Percentiles rank a stretch among this genome's conserved stretches.
phyloP scores from a whole-genome alignment of 2,888 invertebrate species.

The Bombylius discolor region DNA sequence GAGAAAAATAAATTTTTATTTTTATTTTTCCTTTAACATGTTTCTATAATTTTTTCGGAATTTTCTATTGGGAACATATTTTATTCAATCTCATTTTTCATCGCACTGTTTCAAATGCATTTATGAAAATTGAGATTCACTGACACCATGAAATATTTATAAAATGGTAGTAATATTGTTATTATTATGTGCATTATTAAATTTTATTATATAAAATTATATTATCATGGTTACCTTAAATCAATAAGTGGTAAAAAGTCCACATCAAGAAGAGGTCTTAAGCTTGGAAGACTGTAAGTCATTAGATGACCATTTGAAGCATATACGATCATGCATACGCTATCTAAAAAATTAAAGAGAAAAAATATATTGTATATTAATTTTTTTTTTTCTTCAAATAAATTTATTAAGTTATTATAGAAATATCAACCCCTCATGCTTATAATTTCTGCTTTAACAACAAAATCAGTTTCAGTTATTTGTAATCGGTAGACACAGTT shows the following conservation, averaged over 20 bases:
- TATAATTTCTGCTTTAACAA: conserved; percentile 87
- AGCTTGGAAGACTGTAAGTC: conserved; percentile 90
- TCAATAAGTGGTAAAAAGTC: conserved; percentile 90
- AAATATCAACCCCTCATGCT: conserved; percentile 63
- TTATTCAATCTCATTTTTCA: no score
- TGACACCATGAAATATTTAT: neutral
- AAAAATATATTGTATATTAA: neutral
- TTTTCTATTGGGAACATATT: no score
- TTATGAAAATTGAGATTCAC: no score
- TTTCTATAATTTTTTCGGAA: no score
- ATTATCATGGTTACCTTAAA: conserved; percentile 54
- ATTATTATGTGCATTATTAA: no score
- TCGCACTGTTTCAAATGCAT: no score
- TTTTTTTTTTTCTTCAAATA: no score
- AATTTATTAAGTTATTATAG: conserved; percentile 13
- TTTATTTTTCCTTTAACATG: no score
- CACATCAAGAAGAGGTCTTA: conserved; percentile 81
- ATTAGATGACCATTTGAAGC: conserved; percentile 87
- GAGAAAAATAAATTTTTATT: no score
- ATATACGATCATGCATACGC: conserved; percentile 88
- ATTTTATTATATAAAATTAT: neutral
- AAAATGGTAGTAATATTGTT: neutral
- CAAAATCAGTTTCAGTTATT: conserved; percentile 84
- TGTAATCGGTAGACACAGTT: conserved; percentile 88
- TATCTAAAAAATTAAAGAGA: conserved; percentile 52